Percentiles rank a stretch among this genome's conserved stretches.
Conservation (phyloP, 1,140 invertebrate genomes). For the Cephus cinctus region DNA sequence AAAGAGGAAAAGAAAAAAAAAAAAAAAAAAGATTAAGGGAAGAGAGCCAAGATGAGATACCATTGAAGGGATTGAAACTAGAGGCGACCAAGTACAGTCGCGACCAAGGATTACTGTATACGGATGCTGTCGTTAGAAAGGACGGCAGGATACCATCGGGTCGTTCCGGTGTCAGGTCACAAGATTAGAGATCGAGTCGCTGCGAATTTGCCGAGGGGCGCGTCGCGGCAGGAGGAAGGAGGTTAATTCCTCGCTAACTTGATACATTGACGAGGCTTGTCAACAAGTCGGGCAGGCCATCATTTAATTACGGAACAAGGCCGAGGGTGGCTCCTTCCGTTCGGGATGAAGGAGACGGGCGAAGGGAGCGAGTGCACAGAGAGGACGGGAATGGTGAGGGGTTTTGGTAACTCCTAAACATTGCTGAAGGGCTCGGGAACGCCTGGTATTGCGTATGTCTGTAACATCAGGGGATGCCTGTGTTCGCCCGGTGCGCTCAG, state of each 20-base stretch:
- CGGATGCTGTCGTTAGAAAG: too few species aligned
- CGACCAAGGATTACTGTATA: too few species aligned
- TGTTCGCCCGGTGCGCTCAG: slow-evolving; percentile 31
- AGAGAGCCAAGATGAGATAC: background rate
- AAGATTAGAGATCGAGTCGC: too few species aligned
- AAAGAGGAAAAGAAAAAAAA: too few species aligned
- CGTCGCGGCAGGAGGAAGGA: too few species aligned
- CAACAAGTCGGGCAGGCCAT: slow-evolving; percentile 40
- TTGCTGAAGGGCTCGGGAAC: slow-evolving; percentile 3
- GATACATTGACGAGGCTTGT: slow-evolving; percentile 44
- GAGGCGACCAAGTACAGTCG: too few species aligned
- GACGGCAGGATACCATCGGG: too few species aligned
- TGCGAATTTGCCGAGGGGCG: too few species aligned
- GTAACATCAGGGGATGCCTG: slow-evolving; percentile 30
- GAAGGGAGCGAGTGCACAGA: background rate
- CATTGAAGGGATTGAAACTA: too few species aligned
- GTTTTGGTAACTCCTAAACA: slow-evolving; percentile 11
- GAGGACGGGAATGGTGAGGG: slow-evolving; percentile 21
- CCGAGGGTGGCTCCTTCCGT: slow-evolving; percentile 17
- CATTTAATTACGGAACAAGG: slow-evolving; percentile 50
- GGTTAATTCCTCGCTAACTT: slow-evolving; percentile 36
- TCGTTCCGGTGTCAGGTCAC: too few species aligned
- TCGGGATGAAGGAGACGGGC: background rate
- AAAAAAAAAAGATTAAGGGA: background rate
- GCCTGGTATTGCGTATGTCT: slow-evolving; percentile 23